Base-by-base conservation (phyloP, 2,797 vertebrate species). In the Oryzias sinensis region DNA sequence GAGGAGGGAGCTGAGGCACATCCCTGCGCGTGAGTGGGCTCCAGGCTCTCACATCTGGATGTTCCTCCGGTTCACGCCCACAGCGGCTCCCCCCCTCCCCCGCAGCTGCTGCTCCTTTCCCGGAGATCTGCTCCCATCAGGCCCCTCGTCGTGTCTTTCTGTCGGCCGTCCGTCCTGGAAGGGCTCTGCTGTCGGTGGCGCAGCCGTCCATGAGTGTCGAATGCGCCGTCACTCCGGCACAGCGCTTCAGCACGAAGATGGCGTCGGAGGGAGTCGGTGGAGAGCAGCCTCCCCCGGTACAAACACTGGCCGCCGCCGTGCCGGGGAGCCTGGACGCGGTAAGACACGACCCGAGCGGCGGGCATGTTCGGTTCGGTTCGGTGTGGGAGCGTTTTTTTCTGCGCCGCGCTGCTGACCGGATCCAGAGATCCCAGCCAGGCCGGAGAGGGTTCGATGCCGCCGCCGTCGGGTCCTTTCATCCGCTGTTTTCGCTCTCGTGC, bases 181-280 rank as follows among this genome's bases (percentile, higher is more conserved):
- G 83, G 51, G 72, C 52, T 77, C 80, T 37, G 68, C 76, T 2
- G 65, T 40, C 89, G 86, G 87, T 83, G 78, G 85, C 86, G 82
- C 74, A 88, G 88, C 77, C 90, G 91, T 90, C 87, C 90, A 86
- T 64, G 72, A 37, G 81, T 18, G 65, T 85, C 89, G 87, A 83
- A 88, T 84, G 90, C 89, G 74, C 79, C 63, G 68, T 75, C 84
- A 48, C 82, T 87, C 81, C 87, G 79, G 84, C 91, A 89, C 89
- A 91, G 92, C 92, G 83, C 91, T 86, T 87, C 90, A 88, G 92
- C 73, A 91, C 91, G 93, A 97, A 98, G 93, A 98, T 96, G 95
- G 95, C 95, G 96, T 96, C 96, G 87, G 94, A 96, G 87, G 93
- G 93, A 90, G 91, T 91, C 83, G 94, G 92, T 91, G 90, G 94